A percentile compares a stretch with the other conserved stretches of the same genome.
These are phyloP conservation scores for Zele albiditarsus DNA, from an alignment of 2,888 invertebrate species.

Conservation along the genomic window DNA sequence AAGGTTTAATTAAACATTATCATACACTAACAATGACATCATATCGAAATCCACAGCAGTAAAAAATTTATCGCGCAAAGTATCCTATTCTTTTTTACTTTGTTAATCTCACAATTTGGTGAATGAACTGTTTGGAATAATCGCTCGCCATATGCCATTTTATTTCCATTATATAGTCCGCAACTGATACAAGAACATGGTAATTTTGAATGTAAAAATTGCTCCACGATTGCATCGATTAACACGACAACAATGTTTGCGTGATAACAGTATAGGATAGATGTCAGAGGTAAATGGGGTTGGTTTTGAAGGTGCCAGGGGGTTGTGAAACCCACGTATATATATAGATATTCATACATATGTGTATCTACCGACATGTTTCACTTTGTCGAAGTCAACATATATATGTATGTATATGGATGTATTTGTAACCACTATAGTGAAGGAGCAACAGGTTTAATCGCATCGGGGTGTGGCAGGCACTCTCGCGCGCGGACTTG, in stretches of 20 bases:
- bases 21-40: no score
- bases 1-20: no score
- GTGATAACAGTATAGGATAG: not conserved
- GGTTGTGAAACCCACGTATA: not conserved
- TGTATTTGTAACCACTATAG: constrained; percentile 53
- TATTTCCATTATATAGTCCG: no score
- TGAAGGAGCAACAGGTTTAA: constrained; percentile 70
- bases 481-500: constrained; percentile 38
- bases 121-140: no score
- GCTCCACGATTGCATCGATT: not conserved
- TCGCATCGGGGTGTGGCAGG: constrained; percentile 69
- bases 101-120: no score
- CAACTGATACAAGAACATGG: no score
- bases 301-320: not conserved
- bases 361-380: not conserved
- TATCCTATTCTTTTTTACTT: no score
- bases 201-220: no score
- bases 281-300: not conserved
- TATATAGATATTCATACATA: not conserved
- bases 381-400: constrained; percentile 42
- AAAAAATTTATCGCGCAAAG: no score
- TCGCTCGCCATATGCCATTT: no score
- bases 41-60: no score
- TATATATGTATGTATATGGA: constrained; percentile 45
- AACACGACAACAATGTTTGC: not conserved